phyloP scores from a whole-genome alignment of 1,140 invertebrate species.

The Wasmannia auropunctata region DNA sequence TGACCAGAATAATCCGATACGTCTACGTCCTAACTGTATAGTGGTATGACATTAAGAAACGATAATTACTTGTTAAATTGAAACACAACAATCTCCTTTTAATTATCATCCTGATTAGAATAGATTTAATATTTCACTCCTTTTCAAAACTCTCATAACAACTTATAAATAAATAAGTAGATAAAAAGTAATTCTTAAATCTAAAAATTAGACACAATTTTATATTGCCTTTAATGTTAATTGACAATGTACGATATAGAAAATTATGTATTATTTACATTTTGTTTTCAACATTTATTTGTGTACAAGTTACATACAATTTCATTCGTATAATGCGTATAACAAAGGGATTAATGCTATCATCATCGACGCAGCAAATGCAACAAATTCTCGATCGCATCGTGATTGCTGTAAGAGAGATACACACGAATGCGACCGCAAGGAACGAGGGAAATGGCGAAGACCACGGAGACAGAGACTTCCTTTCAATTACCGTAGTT shows the following conservation, averaged over 20 bases:
- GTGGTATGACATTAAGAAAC: background rate
- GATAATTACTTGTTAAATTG: background rate
- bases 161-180: background rate
- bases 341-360: background rate
- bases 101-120: background rate
- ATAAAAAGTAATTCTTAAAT: background rate
- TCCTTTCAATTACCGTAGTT: slow-evolving; percentile 50
- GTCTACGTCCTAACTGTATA: background rate
- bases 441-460: background rate
- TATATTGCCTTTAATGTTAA: background rate
- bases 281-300: background rate
- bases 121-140: background rate
- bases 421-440: background rate
- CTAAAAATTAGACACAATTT: background rate
- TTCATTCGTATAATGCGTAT: background rate
- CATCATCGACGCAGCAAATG: background rate
- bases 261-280: background rate
- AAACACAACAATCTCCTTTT: background rate
- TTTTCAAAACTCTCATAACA: background rate
- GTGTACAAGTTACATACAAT: background rate
- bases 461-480: background rate
- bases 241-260: background rate
- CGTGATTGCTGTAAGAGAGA: background rate
- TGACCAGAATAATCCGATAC: slow-evolving; percentile 47
- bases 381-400: background rate